Percentiles rank a stretch among this genome's conserved stretches.
Conservation (phyloP, 2,113 vertebrate species). For the Macheiramphus alcinus region DNA sequence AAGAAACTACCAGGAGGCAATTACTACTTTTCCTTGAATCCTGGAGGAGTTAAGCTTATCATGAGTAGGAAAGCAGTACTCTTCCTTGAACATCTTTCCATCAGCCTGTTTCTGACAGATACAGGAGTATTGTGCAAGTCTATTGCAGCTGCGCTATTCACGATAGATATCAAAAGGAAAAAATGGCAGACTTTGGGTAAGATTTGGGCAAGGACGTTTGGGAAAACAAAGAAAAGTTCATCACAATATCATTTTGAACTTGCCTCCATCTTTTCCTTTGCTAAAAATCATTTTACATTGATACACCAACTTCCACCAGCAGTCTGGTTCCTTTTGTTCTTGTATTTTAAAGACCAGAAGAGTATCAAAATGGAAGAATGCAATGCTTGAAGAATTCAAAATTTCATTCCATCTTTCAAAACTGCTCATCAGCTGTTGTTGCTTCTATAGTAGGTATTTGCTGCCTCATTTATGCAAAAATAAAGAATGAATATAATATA, state of each 20-base stretch:
- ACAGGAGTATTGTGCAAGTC: neutral
- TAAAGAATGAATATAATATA: neutral
- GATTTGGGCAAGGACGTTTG: neutral
- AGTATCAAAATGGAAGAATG: neutral
- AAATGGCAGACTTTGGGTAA: neutral
- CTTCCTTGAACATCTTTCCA: neutral
- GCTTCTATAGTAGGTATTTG: neutral
- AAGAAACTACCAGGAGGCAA: neutral
- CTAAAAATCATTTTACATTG: neutral
- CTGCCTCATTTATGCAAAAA: neutral
- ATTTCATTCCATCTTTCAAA: neutral
- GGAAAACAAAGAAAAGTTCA: neutral
- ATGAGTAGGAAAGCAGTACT: neutral
- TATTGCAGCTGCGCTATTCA: neutral
- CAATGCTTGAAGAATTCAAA: neutral
- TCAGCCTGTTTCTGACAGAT: neutral
- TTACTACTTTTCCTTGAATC: neutral
- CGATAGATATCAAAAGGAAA: fast-evolving
- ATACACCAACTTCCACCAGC: neutral
- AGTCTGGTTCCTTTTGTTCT: neutral
- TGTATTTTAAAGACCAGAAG: neutral
- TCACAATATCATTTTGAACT: neutral
- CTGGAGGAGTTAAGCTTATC: neutral
- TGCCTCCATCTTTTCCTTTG: neutral
- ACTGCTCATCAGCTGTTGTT: neutral